Conservation (phyloP, 2,113 vertebrate genomes). For the Odontesthes bonariensis region DNA sequence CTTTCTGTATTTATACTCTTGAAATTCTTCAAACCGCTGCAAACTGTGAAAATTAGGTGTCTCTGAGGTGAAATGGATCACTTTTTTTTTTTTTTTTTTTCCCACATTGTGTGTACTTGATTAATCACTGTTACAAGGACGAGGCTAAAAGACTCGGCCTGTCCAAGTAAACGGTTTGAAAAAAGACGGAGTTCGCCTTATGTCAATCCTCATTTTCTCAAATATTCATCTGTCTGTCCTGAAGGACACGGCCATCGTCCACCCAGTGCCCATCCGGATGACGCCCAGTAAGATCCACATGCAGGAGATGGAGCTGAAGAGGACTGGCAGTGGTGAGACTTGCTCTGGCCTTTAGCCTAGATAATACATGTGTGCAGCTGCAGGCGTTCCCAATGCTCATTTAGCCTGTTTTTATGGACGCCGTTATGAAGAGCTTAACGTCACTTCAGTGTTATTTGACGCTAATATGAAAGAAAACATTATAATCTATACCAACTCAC, state of each 20-base stretch:
- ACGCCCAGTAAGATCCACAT: conserved; percentile 99
- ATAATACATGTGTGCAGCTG: neutral
- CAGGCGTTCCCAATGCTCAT: neutral
- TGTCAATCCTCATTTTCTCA: neutral
- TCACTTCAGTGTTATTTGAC: too few relatives aligned
- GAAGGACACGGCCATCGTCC: conserved; percentile 98
- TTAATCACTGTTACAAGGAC: too few relatives aligned
- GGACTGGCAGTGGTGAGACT: conserved; percentile 92
- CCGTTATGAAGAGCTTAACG: neutral
- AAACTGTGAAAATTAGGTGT: too few relatives aligned
- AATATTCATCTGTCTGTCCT: conserved; percentile 11
- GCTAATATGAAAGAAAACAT: too few relatives aligned
- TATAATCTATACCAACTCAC: too few relatives aligned
- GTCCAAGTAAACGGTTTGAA: neutral
- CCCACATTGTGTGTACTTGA: too few relatives aligned
- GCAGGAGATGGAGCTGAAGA: conserved; percentile 99
- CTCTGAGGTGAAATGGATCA: too few relatives aligned
- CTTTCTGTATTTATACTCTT: neutral
- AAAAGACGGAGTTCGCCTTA: neutral
- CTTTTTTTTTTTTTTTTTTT: too few relatives aligned
- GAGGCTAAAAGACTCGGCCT: too few relatives aligned
- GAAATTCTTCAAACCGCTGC: neutral
- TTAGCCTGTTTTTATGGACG: neutral
- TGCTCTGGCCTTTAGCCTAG: neutral
- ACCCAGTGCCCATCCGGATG: conserved; percentile 98